A percentile compares a stretch with the other conserved stretches of the same genome.
These are phyloP conservation scores for Etia nguti DNA, from an alignment of 2,113 vertebrate genomes.

Conservation along the genomic window DNA sequence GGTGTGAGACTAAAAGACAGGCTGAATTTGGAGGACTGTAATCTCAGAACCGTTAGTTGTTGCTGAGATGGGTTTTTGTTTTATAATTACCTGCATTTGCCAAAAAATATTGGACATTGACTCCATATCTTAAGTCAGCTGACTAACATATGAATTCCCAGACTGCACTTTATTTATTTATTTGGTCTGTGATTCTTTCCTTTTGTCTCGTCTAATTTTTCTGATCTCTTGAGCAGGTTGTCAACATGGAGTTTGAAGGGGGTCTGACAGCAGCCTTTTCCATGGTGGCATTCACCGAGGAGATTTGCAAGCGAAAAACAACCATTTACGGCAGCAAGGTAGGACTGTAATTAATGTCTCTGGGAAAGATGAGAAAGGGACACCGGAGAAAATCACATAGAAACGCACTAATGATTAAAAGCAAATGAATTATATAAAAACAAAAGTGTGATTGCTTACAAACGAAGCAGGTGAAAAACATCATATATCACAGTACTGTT, in stretches of 20 bases:
- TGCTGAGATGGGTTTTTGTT: background rate
- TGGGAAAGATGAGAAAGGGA: background rate
- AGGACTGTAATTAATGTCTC: background rate
- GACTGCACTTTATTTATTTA: background rate
- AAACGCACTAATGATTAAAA: background rate
- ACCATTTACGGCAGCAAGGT: slow-evolving; percentile 79
- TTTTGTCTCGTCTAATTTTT: background rate
- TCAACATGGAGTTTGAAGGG: slow-evolving; percentile 84
- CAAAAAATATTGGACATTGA: background rate
- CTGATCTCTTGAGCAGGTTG: slow-evolving; percentile 65
- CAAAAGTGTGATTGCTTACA: background rate
- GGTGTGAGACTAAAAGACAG: background rate
- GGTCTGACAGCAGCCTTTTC: slow-evolving; percentile 78
- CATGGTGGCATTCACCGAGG: slow-evolving; percentile 81
- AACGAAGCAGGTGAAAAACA: background rate
- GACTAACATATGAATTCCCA: background rate
- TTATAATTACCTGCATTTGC: background rate
- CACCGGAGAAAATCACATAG: background rate
- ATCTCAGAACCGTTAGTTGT: background rate
- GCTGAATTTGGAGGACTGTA: background rate
- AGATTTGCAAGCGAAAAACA: slow-evolving; percentile 70
- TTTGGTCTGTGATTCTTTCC: background rate
- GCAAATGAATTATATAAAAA: background rate
- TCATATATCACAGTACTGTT: background rate
- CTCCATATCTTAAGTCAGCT: background rate